Base-by-base conservation (phyloP, 2,888 invertebrate genomes). In the Trachelus troglodyta region DNA sequence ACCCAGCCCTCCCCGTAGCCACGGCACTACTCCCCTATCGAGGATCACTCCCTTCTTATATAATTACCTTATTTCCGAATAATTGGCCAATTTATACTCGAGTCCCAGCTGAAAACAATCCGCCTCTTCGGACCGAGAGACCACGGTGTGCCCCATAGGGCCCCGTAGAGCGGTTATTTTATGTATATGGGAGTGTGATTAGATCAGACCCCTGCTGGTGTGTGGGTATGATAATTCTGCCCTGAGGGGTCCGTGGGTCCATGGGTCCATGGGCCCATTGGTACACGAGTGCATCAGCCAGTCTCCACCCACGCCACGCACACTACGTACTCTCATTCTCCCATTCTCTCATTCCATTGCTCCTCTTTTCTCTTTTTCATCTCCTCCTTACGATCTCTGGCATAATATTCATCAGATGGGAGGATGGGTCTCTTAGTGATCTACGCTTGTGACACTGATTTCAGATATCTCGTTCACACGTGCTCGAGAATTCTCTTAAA, bases 101-200 rank as follows among this genome's bases (percentile, higher is more conserved):
- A 90, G 90, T 90, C 89, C 90, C 90, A 90, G 90, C 90, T 90
- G 90, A 90, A 90, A 90, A 90, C 90, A 90, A 90, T 90, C 90
- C 90, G 87, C 86, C 87, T 89, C 85, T 86, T 78, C 82, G 82
- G 84, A 83, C 84, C 84, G 85, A 69, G 69, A 69, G 83, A 81
- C 83, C 85, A 85, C 87, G 84, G 85, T 85, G 88, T 87, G 87
- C 88, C 90, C 89, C 88, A 88, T 89, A 88, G 89, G 90, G 89
- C 89, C 90, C 89, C 88, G 89, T 88, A 88, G 90, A 89, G 89
- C 89, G 86, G 87, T 91, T 91, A 91, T 91, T 91, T 91, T 90
- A 91, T 91, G 90, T 91, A 90, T 91, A 91, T 90, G 91, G 87
- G 89, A 90, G 91, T 90, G 91, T 91, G 91, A 91, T 91, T 90